Conservation (phyloP, 2,797 vertebrate genomes). For the Holocentrus rufus region DNA sequence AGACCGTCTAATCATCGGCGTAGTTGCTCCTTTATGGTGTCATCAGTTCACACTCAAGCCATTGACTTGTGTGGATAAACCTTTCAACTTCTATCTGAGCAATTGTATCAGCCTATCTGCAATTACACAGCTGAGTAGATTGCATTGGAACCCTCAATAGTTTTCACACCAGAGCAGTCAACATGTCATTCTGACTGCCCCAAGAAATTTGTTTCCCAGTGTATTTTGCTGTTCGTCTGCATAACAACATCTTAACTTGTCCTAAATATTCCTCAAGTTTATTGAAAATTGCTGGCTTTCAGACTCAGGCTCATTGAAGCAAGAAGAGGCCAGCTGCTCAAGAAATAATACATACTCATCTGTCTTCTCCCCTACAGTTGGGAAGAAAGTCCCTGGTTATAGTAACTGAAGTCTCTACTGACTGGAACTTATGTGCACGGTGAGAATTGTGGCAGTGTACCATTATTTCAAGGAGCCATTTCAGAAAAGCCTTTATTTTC, state of each 20-base stretch:
- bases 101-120: slow-evolving; percentile 41
- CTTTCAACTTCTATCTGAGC: slow-evolving; percentile 22
- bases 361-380: slow-evolving; percentile 21
- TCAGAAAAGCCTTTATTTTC: neutral
- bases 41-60: slow-evolving; percentile 28
- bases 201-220: slow-evolving; percentile 28
- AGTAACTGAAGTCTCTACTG: slow-evolving; percentile 20
- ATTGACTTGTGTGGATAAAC: slow-evolving; percentile 33
- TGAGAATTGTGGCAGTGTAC: neutral
- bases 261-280: slow-evolving; percentile 50
- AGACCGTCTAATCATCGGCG: neutral
- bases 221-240: slow-evolving; percentile 29
- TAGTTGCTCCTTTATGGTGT: slow-evolving; percentile 12
- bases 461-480: slow-evolving; percentile 13
- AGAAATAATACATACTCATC: slow-evolving; percentile 18
- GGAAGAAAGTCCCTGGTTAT: slow-evolving; percentile 26
- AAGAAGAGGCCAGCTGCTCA: slow-evolving; percentile 59
- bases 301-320: slow-evolving; percentile 40
- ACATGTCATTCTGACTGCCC: slow-evolving; percentile 22
- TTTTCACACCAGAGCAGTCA: neutral
- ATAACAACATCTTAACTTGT: slow-evolving; percentile 47
- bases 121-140: slow-evolving; percentile 57
- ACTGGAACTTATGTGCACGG: slow-evolving; percentile 29
- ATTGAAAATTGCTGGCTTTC: slow-evolving; percentile 52
- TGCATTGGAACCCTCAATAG: slow-evolving; percentile 38